These are phyloP conservation scores for Rhinolophus ferrumequinum DNA, from an alignment of 2,113 vertebrate species.

Conservation along the genomic window DNA sequence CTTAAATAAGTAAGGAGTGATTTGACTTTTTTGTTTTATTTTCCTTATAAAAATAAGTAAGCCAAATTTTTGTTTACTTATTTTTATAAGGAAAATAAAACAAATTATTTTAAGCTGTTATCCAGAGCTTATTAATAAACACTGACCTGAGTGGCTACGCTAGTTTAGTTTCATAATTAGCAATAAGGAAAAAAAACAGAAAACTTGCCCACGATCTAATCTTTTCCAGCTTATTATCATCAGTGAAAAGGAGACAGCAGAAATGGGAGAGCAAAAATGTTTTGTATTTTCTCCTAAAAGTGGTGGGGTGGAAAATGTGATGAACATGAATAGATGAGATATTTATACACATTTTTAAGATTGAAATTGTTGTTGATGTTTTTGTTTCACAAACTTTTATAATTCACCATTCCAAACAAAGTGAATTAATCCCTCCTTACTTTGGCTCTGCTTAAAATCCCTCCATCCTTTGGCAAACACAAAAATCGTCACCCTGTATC, in stretches of 20 bases:
- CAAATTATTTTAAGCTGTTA: neutral
- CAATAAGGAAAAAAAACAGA: neutral
- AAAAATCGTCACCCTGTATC: neutral
- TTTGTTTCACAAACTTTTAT: neutral
- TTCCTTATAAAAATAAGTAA: too few species aligned
- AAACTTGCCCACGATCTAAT: neutral
- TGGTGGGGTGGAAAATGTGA: too few species aligned
- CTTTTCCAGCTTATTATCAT: neutral
- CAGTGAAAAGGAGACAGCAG: neutral
- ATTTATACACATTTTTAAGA: neutral
- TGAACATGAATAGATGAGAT: neutral
- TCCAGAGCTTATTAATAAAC: neutral
- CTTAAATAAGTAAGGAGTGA: neutral
- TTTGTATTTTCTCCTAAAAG: neutral
- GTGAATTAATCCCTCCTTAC: too few species aligned
- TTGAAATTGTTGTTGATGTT: neutral
- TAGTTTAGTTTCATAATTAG: neutral
- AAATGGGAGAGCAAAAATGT: neutral
- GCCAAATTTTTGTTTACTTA: neutral
- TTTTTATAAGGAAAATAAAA: neutral
- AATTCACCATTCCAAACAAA: neutral
- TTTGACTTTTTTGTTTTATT: too few species aligned
- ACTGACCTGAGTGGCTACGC: neutral
- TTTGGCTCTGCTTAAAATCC: neutral
- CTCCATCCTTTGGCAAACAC: neutral